Percentiles rank a stretch among this genome's conserved stretches.
These are phyloP conservation scores for Isoperla grammatica DNA, from an alignment of 2,888 invertebrate species.

Conservation along the genomic window DNA sequence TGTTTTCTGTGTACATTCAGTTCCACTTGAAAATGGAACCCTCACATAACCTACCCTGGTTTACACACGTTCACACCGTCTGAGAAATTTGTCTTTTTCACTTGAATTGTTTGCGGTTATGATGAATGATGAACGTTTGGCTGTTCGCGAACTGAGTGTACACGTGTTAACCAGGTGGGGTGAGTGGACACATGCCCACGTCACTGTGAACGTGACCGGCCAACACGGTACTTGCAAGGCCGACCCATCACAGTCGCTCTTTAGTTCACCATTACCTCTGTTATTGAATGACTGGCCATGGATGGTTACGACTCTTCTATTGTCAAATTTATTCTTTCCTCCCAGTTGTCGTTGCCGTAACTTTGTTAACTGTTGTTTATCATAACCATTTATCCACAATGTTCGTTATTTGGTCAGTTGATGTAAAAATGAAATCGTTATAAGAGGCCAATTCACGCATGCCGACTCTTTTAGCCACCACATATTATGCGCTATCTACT, in stretches of 20 bases:
- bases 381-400: not conserved
- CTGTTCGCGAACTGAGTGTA: slow-evolving; percentile 29
- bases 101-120: too few relatives aligned
- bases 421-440: too few relatives aligned
- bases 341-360: slow-evolving; percentile 24
- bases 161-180: slow-evolving; percentile 32
- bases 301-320: slow-evolving; percentile 17
- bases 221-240: slow-evolving; percentile 40
- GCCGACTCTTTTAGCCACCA: too few relatives aligned
- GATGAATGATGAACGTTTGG: not conserved
- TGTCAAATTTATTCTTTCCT: not conserved
- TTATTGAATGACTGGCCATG: slow-evolving; percentile 18
- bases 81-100: too few relatives aligned
- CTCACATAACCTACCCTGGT: slow-evolving; percentile 30
- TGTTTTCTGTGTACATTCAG: slow-evolving; percentile 33
- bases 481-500: too few relatives aligned
- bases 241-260: slow-evolving; percentile 38
- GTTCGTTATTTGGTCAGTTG: too few relatives aligned
- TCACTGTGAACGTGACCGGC: slow-evolving; percentile 68
- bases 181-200: slow-evolving; percentile 48
- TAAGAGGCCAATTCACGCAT: too few relatives aligned
- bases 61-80: slow-evolving; percentile 28
- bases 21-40: slow-evolving; percentile 28
- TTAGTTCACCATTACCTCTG: slow-evolving; percentile 3
- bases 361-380: slow-evolving; percentile 20